These are phyloP conservation scores for Chitala chitala DNA, from an alignment of 2,113 vertebrate species.

Conservation along the genomic window DNA sequence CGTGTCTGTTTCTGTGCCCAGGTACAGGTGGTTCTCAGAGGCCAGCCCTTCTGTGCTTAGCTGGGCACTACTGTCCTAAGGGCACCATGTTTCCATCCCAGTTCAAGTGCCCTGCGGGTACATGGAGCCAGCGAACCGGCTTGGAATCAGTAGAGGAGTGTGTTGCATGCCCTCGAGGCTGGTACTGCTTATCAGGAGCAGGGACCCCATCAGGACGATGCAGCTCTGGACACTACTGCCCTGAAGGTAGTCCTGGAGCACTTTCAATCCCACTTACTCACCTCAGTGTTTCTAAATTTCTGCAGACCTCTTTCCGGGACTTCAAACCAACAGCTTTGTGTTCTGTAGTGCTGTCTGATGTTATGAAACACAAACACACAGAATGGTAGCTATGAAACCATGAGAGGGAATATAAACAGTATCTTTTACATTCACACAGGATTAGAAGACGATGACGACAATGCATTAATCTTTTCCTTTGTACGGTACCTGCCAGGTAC, in stretches of 20 bases:
- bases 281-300: too few species aligned
- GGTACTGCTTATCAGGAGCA: conserved; percentile 73
- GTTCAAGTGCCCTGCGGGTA: conserved; percentile 76
- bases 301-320: not conserved
- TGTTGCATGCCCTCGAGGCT: conserved; percentile 60
- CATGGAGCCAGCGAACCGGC: conserved; percentile 71
- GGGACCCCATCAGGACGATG: conserved; percentile 66
- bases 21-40: conserved; percentile 76
- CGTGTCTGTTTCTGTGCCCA: conserved; percentile 25
- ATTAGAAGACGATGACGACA: not conserved
- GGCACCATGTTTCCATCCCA: conserved; percentile 73
- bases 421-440: not conserved
- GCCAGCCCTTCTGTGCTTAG: conserved; percentile 67
- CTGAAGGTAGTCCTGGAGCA: conserved; percentile 54
- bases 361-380: too few species aligned
- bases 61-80: conserved; percentile 77
- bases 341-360: not conserved
- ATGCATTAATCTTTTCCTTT: not conserved
- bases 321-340: not conserved
- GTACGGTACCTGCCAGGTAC: conserved; percentile 53
- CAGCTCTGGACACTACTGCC: conserved; percentile 77
- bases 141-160: conserved; percentile 62
- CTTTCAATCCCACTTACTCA: too few species aligned
- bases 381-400: too few species aligned
- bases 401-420: too few species aligned